phyloP scores from a whole-genome alignment of 1,140 invertebrate genomes.

The Drosophila sulfurigaster region DNA sequence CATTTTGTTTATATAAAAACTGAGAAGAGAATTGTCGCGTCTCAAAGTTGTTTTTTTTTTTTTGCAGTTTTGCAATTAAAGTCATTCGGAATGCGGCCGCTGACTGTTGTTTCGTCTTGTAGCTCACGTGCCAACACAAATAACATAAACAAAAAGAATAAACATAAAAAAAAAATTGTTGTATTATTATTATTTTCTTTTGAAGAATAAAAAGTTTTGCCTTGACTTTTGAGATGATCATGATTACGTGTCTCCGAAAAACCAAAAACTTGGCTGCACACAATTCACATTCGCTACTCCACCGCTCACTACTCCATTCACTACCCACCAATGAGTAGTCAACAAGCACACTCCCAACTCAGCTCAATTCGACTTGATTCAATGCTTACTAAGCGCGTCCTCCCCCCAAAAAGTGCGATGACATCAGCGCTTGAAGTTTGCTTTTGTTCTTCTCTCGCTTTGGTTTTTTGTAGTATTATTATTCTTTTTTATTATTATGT shows the following conservation, averaged over 20 bases:
- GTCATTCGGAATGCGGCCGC: slow-evolving; percentile 57
- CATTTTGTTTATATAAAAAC: not conserved
- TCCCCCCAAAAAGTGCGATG: slow-evolving; percentile 18
- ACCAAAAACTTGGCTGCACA: not conserved
- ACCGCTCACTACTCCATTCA: slow-evolving; percentile 7
- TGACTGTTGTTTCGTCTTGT: slow-evolving; percentile 35
- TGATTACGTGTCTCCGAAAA: slow-evolving; percentile 42
- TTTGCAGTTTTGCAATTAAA: slow-evolving; percentile 42
- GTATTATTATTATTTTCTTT: not conserved
- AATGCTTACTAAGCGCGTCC: slow-evolving; percentile 9
- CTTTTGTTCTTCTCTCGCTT: slow-evolving; percentile 1
- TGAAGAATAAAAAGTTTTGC: slow-evolving; percentile 11
- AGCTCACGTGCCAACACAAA: slow-evolving; percentile 65
- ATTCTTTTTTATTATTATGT: slow-evolving; percentile 14
- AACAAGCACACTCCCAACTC: not conserved
- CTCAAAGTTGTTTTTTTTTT: slow-evolving; percentile 6
- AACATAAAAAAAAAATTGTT: not conserved
- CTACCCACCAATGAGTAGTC: slow-evolving; percentile 4
- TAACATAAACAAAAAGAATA: slow-evolving; percentile 1
- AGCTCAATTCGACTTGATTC: not conserved
- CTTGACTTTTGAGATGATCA: slow-evolving; percentile 21
- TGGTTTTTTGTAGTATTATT: not conserved
- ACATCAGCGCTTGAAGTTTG: slow-evolving; percentile 40
- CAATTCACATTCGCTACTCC: not conserved
- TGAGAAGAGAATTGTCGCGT: slow-evolving; percentile 21